Percentiles rank a stretch among this genome's conserved stretches.
phyloP scores from a whole-genome alignment of 2,888 invertebrate genomes.

The Calliopum simillimum region DNA sequence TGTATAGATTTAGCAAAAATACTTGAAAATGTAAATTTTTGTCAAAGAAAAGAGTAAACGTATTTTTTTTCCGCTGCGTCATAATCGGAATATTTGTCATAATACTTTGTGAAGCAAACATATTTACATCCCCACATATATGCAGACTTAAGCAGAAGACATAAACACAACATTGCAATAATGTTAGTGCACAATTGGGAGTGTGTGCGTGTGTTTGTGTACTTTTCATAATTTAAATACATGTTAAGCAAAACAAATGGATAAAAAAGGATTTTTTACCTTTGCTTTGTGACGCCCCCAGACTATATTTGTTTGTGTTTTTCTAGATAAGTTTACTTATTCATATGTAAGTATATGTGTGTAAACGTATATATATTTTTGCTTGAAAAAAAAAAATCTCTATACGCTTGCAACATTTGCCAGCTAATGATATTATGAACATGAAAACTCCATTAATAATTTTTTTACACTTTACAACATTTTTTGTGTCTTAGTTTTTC shows the following conservation, averaged over 20 bases:
- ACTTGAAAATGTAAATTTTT: too few species aligned
- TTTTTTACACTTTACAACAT: constrained; percentile 23
- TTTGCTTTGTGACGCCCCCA: too few species aligned
- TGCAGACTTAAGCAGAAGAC: neutral
- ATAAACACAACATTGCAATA: constrained; percentile 12
- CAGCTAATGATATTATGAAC: constrained; percentile 50
- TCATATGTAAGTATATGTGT: too few species aligned
- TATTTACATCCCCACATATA: constrained; percentile 3
- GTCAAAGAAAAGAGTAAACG: neutral
- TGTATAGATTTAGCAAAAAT: too few species aligned
- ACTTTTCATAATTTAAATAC: neutral
- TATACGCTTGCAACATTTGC: constrained; percentile 4
- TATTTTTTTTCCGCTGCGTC: constrained; percentile 37
- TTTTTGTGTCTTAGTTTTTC: too few species aligned
- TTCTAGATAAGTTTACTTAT: too few species aligned
- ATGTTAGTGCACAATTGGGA: neutral
- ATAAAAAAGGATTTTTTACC: too few species aligned
- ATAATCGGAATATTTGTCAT: constrained; percentile 19
- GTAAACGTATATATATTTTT: too few species aligned
- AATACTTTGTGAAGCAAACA: constrained; percentile 20
- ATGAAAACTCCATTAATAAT: constrained; percentile 53
- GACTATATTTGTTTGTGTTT: too few species aligned
- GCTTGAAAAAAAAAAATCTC: neutral
- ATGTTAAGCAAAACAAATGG: too few species aligned
- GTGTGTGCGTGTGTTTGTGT: neutral